Conservation (phyloP, 2,797 vertebrate genomes). For the Lateolabrax maculatus region DNA sequence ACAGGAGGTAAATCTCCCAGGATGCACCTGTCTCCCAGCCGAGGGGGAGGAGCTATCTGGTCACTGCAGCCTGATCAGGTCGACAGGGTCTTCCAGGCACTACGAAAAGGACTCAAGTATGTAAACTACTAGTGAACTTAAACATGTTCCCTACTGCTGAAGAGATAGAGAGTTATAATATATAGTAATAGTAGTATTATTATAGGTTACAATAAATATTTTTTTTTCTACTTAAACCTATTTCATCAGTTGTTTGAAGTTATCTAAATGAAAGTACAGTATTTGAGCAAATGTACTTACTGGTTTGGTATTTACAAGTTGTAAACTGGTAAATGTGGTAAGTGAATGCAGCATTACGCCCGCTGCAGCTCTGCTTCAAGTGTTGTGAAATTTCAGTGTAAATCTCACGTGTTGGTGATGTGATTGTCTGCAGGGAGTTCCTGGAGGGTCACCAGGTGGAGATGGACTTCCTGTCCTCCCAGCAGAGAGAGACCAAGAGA, state of each 20-base stretch:
- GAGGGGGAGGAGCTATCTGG: slow-evolving; percentile 70
- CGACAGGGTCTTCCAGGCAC: slow-evolving; percentile 91
- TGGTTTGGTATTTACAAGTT: neutral
- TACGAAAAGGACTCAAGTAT: slow-evolving; percentile 93
- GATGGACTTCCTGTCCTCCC: slow-evolving; percentile 91
- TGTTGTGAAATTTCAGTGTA: neutral
- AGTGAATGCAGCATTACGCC: neutral
- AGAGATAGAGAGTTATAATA: no score
- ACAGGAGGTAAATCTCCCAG: slow-evolving; percentile 83
- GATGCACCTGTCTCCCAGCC: slow-evolving; percentile 83
- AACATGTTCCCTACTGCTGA: neutral
- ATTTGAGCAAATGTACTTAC: no score
- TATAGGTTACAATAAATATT: no score
- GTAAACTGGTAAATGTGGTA: neutral
- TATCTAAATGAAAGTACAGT: no score
- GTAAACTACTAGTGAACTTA: neutral
- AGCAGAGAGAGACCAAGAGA: slow-evolving; percentile 91
- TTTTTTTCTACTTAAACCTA: no score
- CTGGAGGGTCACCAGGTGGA: slow-evolving; percentile 92
- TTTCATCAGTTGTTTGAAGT: no score
- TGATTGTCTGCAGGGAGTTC: slow-evolving; percentile 85
- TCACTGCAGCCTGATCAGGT: slow-evolving; percentile 90
- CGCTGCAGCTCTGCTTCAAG: neutral
- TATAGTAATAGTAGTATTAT: no score
- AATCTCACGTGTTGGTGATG: neutral